Evolutionary conservation across 1,140 invertebrate species (phyloP).

Genomic region (Bicyclus anynana): DNA sequence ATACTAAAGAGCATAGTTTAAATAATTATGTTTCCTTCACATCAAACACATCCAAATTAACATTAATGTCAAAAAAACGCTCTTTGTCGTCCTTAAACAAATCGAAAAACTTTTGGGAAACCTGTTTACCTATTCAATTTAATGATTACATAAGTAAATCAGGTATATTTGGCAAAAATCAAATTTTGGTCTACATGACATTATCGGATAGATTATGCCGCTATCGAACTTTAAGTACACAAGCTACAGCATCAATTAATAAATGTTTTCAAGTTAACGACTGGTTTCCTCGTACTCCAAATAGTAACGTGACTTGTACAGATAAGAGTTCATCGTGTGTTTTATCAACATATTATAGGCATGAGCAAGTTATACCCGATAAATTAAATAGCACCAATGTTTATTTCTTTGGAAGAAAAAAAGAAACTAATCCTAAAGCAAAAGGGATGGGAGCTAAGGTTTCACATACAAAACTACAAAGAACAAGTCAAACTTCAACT

Average conservation of each 20-base stretch:
- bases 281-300: conserved; percentile 5
- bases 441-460: conserved; percentile 52
- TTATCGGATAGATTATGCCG: conserved; percentile 36
- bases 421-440: conserved; percentile 27
- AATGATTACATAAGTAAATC: background rate
- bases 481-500: conserved; percentile 26
- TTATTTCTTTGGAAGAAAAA: conserved; percentile 55
- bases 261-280: conserved; percentile 59
- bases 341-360: conserved; percentile 20
- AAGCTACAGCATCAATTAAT: conserved; percentile 65
- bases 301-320: conserved; percentile 14
- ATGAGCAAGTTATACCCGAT: background rate
- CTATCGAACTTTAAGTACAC: conserved; percentile 48
- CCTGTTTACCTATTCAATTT: background rate
- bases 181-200: conserved; percentile 54
- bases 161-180: conserved; percentile 34
- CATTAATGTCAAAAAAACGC: background rate
- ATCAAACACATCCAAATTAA: background rate
- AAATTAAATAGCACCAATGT: conserved; percentile 29
- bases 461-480: conserved; percentile 29
- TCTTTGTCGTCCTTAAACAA: background rate
- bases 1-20: background rate
- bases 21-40: background rate
- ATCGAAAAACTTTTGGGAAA: background rate
- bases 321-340: conserved; percentile 32